These are phyloP conservation scores for Leucania comma DNA, from an alignment of 2,888 invertebrate species.

Conservation along the genomic window DNA sequence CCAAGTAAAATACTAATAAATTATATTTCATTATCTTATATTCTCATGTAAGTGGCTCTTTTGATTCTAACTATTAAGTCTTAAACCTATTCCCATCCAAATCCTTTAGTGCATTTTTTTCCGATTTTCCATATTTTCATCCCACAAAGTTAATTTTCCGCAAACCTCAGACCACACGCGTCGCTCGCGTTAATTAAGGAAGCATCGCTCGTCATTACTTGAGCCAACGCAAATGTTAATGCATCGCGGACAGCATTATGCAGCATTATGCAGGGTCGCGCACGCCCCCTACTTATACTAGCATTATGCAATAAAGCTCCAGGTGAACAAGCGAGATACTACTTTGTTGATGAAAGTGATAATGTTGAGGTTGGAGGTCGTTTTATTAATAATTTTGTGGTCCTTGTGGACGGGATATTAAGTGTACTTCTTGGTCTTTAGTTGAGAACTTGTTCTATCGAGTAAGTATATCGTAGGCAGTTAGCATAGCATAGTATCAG, in stretches of 20 bases:
- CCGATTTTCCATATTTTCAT: background rate
- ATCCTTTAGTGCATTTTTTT: background rate
- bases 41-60: no score
- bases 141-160: background rate
- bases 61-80: no score
- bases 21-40: no score
- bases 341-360: conserved; percentile 55
- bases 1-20: no score
- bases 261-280: conserved; percentile 73
- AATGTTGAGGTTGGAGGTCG: conserved; percentile 35
- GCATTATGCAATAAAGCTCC: conserved; percentile 62
- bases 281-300: conserved; percentile 44
- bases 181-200: conserved; percentile 58
- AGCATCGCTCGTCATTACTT: conserved; percentile 65
- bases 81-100: no score
- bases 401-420: conserved; percentile 1
- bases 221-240: conserved; percentile 66
- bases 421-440: background rate
- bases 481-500: no score
- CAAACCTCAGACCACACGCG: conserved; percentile 46
- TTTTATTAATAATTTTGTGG: conserved; percentile 41
- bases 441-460: background rate
- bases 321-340: conserved; percentile 59
- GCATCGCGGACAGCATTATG: conserved; percentile 67
- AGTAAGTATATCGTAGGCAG: background rate